These are phyloP conservation scores for Lysiphlebus fabarum DNA, from an alignment of 1,140 invertebrate genomes.

Conservation along the genomic window DNA sequence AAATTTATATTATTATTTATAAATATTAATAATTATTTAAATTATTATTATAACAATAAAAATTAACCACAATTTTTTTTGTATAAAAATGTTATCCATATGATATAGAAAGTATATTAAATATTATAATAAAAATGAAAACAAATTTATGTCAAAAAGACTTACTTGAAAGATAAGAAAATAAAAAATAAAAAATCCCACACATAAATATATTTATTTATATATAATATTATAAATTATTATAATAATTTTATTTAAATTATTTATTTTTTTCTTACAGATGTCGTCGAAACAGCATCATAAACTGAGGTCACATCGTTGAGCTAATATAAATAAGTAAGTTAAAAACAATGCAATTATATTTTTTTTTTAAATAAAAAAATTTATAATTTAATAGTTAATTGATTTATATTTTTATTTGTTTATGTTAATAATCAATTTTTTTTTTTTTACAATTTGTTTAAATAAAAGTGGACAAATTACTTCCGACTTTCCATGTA, in stretches of 20 bases:
- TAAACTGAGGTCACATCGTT: constrained; percentile 34
- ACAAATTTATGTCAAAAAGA: too few relatives aligned
- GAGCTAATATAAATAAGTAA: constrained; percentile 41
- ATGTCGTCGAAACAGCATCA: constrained; percentile 40
- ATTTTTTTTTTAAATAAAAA: constrained; percentile 7
- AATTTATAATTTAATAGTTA: neutral
- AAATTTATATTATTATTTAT: too few relatives aligned
- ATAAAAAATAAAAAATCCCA: too few relatives aligned
- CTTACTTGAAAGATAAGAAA: neutral
- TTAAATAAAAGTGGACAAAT: constrained; percentile 24
- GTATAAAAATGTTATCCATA: too few relatives aligned
- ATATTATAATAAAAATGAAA: too few relatives aligned
- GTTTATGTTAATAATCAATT: too few relatives aligned
- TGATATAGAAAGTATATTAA: too few relatives aligned
- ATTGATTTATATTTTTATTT: too few relatives aligned
- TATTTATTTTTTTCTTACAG: constrained; percentile 43
- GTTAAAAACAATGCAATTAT: constrained; percentile 3
- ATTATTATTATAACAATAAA: too few relatives aligned
- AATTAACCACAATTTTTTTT: too few relatives aligned
- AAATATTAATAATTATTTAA: too few relatives aligned
- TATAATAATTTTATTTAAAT: constrained; percentile 9
- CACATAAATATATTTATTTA: neutral
- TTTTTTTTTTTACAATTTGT: too few relatives aligned
- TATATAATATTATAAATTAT: neutral
- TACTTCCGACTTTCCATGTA: constrained; percentile 24